Base-by-base conservation (phyloP, 2,113 vertebrate species). In the Aldabrachelys gigantea region DNA sequence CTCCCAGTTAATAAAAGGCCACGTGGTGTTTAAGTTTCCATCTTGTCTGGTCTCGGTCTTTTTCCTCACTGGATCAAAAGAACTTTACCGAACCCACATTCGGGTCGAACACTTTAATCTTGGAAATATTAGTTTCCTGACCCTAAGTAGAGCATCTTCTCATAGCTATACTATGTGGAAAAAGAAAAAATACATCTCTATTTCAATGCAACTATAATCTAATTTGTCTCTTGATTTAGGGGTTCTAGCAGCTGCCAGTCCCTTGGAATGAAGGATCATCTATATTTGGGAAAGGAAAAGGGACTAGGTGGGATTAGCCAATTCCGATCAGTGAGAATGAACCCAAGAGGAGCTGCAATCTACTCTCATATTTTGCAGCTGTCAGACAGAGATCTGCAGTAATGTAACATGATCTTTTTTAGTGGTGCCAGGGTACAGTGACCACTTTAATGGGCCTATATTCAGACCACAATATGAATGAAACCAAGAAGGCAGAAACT, bases 231-330 rank as follows among this genome's bases (percentile, higher is more conserved):
- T 93, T 85, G 72, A 93, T 91, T 82, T 49, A 17, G 50, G n/a
- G 44, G 72, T 85, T 81, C 85, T 83, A 31, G 83, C 29, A 93
- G 85, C 35, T 69, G n/a, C 17, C 16, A n/a, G 3, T 91, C 27
- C 6, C 29, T 47, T 76, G 78, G 25, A 93, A 96, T 80, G 76
- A 96, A 96, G 91, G 91, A 19, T 84, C 2, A 21, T 80, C 76
- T 41, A 1, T 75, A n/a, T 91, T 24, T 80, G 85, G 89, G 93
- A 80, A 12, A 17, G 19, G 54, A 91, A 92, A 94, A 89, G 49
- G 31, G 22, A 89, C 44, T 41, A 25, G 80, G 4, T 72, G 78
- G 44, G 47, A 83, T 11, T 13, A 4, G 24, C 10, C 87, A 85
- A 38, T 50, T 50, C 75, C 59, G 83, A 95, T 38, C 57, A 88